Base-by-base conservation (phyloP, 2,888 invertebrate genomes). In the Anarsia innoxiella region DNA sequence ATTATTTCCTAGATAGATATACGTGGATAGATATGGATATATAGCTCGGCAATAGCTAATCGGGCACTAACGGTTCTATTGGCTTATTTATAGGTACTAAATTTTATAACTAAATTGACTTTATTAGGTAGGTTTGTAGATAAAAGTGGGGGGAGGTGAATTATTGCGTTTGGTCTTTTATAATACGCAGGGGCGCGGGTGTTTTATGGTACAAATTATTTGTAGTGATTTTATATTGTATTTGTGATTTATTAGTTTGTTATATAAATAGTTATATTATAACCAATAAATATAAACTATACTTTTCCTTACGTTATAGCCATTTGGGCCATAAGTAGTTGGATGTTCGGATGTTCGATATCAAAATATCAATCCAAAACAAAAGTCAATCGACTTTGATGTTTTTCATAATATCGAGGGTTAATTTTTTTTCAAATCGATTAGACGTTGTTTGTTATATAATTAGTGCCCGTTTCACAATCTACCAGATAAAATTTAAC, bases 1-100 rank as follows among this genome's bases (percentile, higher is more conserved):
- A 79, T 80, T 80, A 83, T 82, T 83, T 82, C 82, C 80, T 82
- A 80, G 80, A 61, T 63, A 63, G 59, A 64, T 60, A 61, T 62
- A 62, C 56, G 56, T 46, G 48, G 45, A 25, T 42, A 44, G 34
- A 46, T 50, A 49, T 53, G 49, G 55, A 51, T 45, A 51, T 55
- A 51, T 57, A 46, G 49, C 49, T 48, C 44, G 46, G 45, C 51
- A 51, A 55, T 59, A 53, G 59, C 58, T 64, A 59, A 64, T 66
- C 60, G 60, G 59, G 56, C 50, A 51, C 56, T 74, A 76, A 77
- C 76, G 75, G 77, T 71, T 42, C 62, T 51, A 68, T 62, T 53
- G 56, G 56, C 46, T 59, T 74, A 78, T 76, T 75, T 77, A 77
- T 75, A 64, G 75, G 52, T 52, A 72, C 63, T 79, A 77, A 76